phyloP scores from a whole-genome alignment of 2,888 invertebrate genomes.

The Pammene fasciana region DNA sequence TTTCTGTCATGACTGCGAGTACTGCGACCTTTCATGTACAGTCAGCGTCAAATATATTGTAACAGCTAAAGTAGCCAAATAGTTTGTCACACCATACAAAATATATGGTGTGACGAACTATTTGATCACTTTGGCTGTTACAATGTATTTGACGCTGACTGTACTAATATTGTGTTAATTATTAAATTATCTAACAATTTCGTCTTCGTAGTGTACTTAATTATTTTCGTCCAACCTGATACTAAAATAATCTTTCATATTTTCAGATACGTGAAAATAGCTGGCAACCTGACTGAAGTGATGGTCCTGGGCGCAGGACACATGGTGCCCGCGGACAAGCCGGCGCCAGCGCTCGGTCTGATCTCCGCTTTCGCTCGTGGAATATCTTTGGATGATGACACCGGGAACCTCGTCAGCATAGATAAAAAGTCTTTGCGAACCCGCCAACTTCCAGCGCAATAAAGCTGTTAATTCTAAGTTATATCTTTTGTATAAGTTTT shows the following conservation, averaged over 20 bases:
- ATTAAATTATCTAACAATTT: too few species aligned
- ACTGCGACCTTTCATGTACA: too few species aligned
- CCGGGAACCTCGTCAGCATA: slow-evolving; percentile 60
- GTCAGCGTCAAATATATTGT: too few species aligned
- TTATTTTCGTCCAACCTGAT: not conserved
- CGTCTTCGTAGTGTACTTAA: too few species aligned
- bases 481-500: not conserved
- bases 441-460: slow-evolving; percentile 57
- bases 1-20: too few species aligned
- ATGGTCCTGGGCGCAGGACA: slow-evolving; percentile 86
- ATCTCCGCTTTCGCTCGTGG: slow-evolving; percentile 84
- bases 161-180: too few species aligned
- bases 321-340: slow-evolving; percentile 86
- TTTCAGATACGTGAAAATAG: slow-evolving; percentile 81
- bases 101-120: too few species aligned
- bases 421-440: slow-evolving; percentile 64
- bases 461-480: slow-evolving; percentile 34
- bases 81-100: too few species aligned
- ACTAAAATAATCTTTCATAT: not conserved
- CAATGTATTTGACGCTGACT: too few species aligned
- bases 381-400: slow-evolving; percentile 64
- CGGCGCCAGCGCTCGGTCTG: slow-evolving; percentile 83
- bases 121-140: too few species aligned
- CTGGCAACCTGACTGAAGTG: slow-evolving; percentile 83
- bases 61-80: too few species aligned